Evolutionary conservation across 2,888 invertebrate genomes (phyloP), one percentile per base, ranked within the genome.

Genomic region (Brachyptera risi): DNA sequence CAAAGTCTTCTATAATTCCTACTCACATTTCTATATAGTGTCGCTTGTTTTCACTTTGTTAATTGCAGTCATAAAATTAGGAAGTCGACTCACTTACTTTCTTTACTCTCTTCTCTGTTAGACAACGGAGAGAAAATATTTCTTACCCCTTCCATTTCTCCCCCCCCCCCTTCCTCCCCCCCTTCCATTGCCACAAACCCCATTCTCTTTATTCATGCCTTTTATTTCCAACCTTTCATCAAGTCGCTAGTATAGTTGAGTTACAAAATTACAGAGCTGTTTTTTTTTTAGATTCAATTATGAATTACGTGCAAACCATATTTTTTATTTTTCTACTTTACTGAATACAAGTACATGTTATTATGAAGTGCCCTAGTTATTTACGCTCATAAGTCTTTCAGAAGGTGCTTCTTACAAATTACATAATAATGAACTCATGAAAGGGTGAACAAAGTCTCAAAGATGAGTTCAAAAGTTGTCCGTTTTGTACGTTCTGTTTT

Each of bases 11-110:
- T 35, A 54, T 54, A 54, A 54, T 54, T 38, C 54, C 54, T 7
- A n/a, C 50, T 26, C 27, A 51, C 31, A 51, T n/a, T n/a, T n/a
- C n/a, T n/a, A n/a, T 27, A 26, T 26, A 37, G 60, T 15, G 56
- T 49, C 17, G 58, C 38, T 50, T 61, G 51, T 61, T 57, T 61
- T 50, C 61, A 61, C 61, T 58, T 57, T 58, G 61, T 61, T 61
- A 61, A 61, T 61, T 61, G 58, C 61, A 40, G 49, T 57, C 61
- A 61, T 58, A 61, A 61, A 61, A 61, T 61, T 61, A 61, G 61
- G 50, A 61, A 58, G 57, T 58, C 61, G 42, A 61, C 57, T 61
- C 37, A 54, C 54, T 54, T 54, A 54, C 54, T 37, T 11, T 44
- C 56, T 61, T 50, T 35, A 61, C 35, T 54, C 37, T 51, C 51